These are phyloP conservation scores for Prenolepis imparis DNA, from an alignment of 2,888 invertebrate species.

Conservation along the genomic window DNA sequence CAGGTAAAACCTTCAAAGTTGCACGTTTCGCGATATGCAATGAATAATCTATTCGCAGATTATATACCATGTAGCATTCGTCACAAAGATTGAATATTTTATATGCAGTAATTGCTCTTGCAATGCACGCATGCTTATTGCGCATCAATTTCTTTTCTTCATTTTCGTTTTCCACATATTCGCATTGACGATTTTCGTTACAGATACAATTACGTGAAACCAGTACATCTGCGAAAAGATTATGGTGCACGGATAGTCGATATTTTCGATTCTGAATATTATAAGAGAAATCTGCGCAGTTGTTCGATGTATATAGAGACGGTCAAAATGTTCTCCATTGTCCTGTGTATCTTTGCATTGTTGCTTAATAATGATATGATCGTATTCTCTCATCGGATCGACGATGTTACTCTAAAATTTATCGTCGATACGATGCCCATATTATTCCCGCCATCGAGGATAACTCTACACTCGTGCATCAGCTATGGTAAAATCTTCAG, in stretches of 20 bases:
- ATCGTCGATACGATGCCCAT: conserved; percentile 66
- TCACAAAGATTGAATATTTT: conserved; percentile 4
- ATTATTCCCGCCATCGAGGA: conserved; percentile 69
- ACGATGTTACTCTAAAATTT: conserved; percentile 65
- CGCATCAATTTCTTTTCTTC: background rate
- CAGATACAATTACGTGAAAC: background rate
- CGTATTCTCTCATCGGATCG: conserved; percentile 39
- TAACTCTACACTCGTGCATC: conserved; percentile 75
- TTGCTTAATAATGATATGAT: background rate
- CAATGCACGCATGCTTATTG: background rate
- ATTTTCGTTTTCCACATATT: background rate
- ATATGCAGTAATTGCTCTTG: background rate
- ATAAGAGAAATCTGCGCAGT: conserved; percentile 4
- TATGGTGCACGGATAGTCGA: background rate
- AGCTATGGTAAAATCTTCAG: conserved; percentile 63
- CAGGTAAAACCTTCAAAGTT: background rate
- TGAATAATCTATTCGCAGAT: background rate
- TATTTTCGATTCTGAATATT: conserved; percentile 8
- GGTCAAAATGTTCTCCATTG: background rate
- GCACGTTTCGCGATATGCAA: background rate
- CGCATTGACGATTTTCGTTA: background rate
- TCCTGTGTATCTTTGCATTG: conserved; percentile 5
- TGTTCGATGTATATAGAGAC: background rate
- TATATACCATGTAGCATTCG: background rate
- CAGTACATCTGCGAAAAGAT: background rate